A percentile compares a stretch with the other conserved stretches of the same genome.
Evolutionary conservation across 2,888 invertebrate genomes (phyloP).

Genomic region (Syritta pipiens): DNA sequence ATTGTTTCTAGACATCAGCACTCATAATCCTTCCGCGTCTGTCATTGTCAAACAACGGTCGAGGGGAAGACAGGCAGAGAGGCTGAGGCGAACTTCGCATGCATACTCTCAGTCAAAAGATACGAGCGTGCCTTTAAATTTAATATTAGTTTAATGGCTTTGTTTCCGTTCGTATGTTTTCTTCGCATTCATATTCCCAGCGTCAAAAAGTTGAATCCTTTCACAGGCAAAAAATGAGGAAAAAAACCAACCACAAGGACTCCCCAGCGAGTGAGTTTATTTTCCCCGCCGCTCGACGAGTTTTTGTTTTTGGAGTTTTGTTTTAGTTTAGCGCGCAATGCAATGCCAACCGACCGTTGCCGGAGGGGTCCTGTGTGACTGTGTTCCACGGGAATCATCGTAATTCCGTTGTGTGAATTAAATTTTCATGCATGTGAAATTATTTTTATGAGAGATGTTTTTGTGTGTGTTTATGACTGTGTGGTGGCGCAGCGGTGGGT

Average conservation of each 20-base stretch:
- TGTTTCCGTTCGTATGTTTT: constrained; percentile 39
- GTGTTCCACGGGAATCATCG: constrained; percentile 22
- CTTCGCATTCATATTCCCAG: constrained; percentile 14
- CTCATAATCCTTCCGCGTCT: constrained; percentile 48
- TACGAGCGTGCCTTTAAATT: constrained; percentile 61
- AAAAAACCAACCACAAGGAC: constrained; percentile 6
- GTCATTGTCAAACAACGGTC: constrained; percentile 37
- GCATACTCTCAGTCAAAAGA: constrained; percentile 41
- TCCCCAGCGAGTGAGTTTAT: constrained; percentile 40
- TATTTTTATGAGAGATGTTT: constrained; percentile 9
- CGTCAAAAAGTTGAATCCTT: constrained; percentile 18
- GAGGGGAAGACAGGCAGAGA: too few relatives aligned
- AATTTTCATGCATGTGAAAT: constrained; percentile 51
- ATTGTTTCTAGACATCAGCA: constrained; percentile 4
- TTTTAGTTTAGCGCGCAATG: constrained; percentile 36
- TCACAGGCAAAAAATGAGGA: not conserved
- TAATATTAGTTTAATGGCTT: constrained; percentile 63
- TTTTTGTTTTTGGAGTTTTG: constrained; percentile 40
- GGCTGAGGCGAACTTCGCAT: constrained; percentile 28
- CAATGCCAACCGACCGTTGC: constrained; percentile 17
- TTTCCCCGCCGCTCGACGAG: constrained; percentile 31
- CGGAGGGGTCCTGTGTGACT: not conserved
- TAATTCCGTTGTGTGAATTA: constrained; percentile 49
- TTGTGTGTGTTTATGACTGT: not conserved
- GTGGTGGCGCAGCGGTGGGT: constrained; percentile 18